Percentiles rank a stretch among this genome's conserved stretches.
Evolutionary conservation across 2,797 vertebrate genomes (phyloP).

Genomic region (Mormyrus hasselquistii): DNA sequence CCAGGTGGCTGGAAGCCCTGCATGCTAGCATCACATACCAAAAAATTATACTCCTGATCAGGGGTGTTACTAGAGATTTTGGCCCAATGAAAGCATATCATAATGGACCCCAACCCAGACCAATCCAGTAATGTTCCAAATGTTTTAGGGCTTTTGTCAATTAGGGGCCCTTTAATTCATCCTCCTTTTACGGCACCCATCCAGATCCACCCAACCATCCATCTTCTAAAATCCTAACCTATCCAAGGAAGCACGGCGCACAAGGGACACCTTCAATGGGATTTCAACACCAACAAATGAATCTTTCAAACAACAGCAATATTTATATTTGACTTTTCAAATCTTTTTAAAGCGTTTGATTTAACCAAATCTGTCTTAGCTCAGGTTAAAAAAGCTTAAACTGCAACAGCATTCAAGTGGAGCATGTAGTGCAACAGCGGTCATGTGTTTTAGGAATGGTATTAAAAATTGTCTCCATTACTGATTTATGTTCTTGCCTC

Average conservation of each 20-base stretch:
- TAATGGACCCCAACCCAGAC: not conserved
- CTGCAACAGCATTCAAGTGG: not conserved
- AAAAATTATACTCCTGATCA: not conserved
- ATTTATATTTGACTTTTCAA: not conserved
- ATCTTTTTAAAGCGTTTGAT: not conserved
- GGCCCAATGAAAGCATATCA: not conserved
- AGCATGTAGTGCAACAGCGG: not conserved
- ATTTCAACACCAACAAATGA: not conserved
- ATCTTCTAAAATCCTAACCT: not conserved
- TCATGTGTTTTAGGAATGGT: not conserved
- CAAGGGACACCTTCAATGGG: not conserved
- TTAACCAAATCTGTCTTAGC: not conserved
- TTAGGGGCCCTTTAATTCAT: not conserved
- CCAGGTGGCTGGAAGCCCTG: not conserved
- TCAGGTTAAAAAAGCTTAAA: not conserved
- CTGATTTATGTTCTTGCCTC: slow-evolving; percentile 12
- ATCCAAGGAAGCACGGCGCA: not conserved
- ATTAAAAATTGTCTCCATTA: not conserved
- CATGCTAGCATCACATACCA: not conserved
- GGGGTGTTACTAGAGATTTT: not conserved
- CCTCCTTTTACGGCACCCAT: not conserved
- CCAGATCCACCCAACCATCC: not conserved
- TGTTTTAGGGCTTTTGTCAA: not conserved
- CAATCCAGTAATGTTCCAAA: not conserved
- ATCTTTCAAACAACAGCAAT: not conserved